phyloP scores from a whole-genome alignment of 2,797 vertebrate genomes.

The Sebastes alutus region DNA sequence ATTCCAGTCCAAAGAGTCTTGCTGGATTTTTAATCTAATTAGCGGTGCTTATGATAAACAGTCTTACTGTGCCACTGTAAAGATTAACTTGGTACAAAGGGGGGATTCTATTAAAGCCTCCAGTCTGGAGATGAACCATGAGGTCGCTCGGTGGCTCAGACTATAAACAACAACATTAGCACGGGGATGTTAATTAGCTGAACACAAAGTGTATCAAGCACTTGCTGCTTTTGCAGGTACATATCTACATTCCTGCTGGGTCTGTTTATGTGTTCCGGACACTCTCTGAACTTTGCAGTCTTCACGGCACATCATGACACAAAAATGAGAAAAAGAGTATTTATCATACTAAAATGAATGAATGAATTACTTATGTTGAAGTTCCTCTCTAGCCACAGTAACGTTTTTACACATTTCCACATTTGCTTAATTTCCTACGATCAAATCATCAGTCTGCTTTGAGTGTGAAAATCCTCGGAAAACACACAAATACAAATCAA shows the following conservation, averaged over 20 bases:
- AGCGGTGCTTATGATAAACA: slow-evolving; percentile 52
- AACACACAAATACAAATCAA: slow-evolving; percentile 20
- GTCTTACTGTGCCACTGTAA: slow-evolving; percentile 38
- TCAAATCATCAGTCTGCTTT: background rate
- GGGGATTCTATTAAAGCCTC: slow-evolving; percentile 2
- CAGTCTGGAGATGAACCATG: slow-evolving; percentile 33
- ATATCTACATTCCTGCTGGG: slow-evolving; percentile 80
- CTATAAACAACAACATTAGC: slow-evolving; percentile 59
- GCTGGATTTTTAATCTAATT: slow-evolving; percentile 51
- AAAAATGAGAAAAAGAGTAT: background rate
- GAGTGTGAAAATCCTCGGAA: background rate
- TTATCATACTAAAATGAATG: background rate
- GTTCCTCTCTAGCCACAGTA: background rate
- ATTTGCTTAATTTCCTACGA: background rate
- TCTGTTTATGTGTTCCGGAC: slow-evolving; percentile 50
- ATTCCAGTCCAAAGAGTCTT: slow-evolving; percentile 40
- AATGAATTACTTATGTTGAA: background rate
- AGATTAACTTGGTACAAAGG: slow-evolving; percentile 28
- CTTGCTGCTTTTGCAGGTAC: slow-evolving; percentile 74
- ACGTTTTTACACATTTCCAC: background rate
- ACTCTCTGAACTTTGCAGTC: slow-evolving; percentile 26
- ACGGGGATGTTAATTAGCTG: slow-evolving; percentile 69
- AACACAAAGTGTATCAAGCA: slow-evolving; percentile 68
- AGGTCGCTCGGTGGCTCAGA: slow-evolving; percentile 16
- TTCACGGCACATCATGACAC: background rate